Evolutionary conservation across 2,888 invertebrate genomes (phyloP), one percentile per base, ranked within the genome.

Genomic region (Harpalus rubripes): DNA sequence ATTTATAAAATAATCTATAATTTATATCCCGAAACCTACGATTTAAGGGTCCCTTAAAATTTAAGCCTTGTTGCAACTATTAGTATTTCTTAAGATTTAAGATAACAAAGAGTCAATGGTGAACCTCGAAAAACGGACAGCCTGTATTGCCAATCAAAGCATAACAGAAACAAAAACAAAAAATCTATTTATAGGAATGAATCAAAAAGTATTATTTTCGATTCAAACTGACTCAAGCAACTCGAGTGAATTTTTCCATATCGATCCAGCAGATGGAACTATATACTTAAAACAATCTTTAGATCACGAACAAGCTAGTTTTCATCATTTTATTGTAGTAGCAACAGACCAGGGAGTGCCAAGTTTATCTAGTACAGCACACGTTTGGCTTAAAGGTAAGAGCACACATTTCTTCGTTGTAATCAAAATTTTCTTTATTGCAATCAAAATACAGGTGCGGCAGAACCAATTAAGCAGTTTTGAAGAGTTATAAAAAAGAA

Each of bases 321-420:
- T 93, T 10, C 96, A 97, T 92, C 96, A 96, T 89, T 95, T 98
- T 89, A 93, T 96, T 74, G 94, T 98, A 7, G 93, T 95, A 74
- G 98, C 97, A 1, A 93, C 94, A 16, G 98, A 98, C 92, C 93
- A 94, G 86, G 98, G 98, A 10, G 94, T 95, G n/a, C 98, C 98
- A 10, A 93, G 95, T 86, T 92, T 97, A 15, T 94, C 94, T 86
- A 95, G 96, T 86, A 96, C 96, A 1, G 96, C 96, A 10, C 96
- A 96, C 89, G 95, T 98, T 15, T 96, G 96, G 93, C 93, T 98
- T 44, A 93, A 93, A 88, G 95, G 95, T 95, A 90, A 89, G 90
- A 8, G 0, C 2, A 52, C 7, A 52, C 5, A 8, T 52, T 52
- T 10, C 26, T 12, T 79, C 68, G 18, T 78, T 44, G 12, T 7